Base-by-base conservation (phyloP, 2,797 vertebrate species). In the Pachyuromys duprasi region DNA sequence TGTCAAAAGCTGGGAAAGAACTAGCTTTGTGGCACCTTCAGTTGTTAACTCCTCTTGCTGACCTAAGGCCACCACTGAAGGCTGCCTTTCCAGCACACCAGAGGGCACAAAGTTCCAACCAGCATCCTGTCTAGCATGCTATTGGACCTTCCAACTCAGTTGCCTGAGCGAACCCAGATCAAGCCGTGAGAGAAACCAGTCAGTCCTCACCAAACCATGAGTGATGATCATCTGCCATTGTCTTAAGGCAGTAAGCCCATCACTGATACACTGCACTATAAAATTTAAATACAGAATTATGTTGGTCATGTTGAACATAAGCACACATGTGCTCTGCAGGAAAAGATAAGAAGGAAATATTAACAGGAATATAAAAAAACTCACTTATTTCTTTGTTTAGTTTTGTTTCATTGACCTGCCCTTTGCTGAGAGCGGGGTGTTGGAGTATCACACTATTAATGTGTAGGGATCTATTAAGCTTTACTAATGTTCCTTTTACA, bases 361-460 rank as follows among this genome's bases (percentile, higher is more conserved):
- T 63, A 92, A 87, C 9, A 11, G 17, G 31, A 79, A 82, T 65
- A 82, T 31, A 86, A 96, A 89, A 83, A n/a, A 49, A 49, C 49
- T 49, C 49, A 49, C 49, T 49, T 49, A 49, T 11, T 49, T 49
- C 49, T 49, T 49, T 11, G 8, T 49, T 49, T 49, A 49, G 49
- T 49, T 49, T 49, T 49, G 49, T 49, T 49, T 49, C 8, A 11
- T 49, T 49, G 49, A 49, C 49, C 49, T 49, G 49, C 11, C 49
- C 49, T 49, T 49, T 49, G 49, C 8, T 8, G 49, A 49, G 49
- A 49, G 49, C 11, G 2, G 49, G 8, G 49, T 49, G 49, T 49
- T 49, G 49, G 2, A 49, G 49, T 2, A 49, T 49, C 49, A 5
- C 49, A 49, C 49, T 49, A 11, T 11, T 49, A 49, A 11, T 49